Evolutionary conservation across 1,140 invertebrate species (phyloP).

Genomic region (Cecropterus lyciades): DNA sequence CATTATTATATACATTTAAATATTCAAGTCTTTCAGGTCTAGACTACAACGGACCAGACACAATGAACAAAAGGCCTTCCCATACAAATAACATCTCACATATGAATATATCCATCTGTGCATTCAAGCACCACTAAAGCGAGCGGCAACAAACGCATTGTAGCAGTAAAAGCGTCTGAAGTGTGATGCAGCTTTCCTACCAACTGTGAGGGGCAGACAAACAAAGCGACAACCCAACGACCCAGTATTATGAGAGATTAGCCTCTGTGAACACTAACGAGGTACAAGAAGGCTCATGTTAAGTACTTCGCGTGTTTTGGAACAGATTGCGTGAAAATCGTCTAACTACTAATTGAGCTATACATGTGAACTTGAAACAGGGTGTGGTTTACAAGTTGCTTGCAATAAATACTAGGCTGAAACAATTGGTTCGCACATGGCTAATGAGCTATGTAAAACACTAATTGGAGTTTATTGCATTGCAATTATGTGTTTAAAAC

Average conservation of each 20-base stretch:
- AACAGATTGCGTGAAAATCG: not conserved
- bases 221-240: constrained; percentile 3
- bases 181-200: constrained; percentile 1
- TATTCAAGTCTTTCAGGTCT: too few relatives aligned
- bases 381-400: not conserved
- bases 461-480: too few relatives aligned
- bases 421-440: not conserved
- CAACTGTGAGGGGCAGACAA: not conserved
- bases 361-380: not conserved
- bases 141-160: constrained; percentile 3
- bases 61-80: too few relatives aligned
- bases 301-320: not conserved
- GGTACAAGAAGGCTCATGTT: not conserved
- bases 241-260: constrained; percentile 18
- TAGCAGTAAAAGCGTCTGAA: constrained; percentile 19
- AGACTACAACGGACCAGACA: too few relatives aligned
- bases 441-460: not conserved
- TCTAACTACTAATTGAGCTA: not conserved
- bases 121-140: not conserved
- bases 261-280: constrained; percentile 2
- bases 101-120: not conserved
- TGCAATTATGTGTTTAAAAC: too few relatives aligned
- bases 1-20: too few relatives aligned
- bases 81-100: too few relatives aligned
- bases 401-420: not conserved